Evolutionary conservation across 37 sponge, comb jelly and placozoan species (phyloP).

Genomic region (Aplysina aerophoba): DNA sequence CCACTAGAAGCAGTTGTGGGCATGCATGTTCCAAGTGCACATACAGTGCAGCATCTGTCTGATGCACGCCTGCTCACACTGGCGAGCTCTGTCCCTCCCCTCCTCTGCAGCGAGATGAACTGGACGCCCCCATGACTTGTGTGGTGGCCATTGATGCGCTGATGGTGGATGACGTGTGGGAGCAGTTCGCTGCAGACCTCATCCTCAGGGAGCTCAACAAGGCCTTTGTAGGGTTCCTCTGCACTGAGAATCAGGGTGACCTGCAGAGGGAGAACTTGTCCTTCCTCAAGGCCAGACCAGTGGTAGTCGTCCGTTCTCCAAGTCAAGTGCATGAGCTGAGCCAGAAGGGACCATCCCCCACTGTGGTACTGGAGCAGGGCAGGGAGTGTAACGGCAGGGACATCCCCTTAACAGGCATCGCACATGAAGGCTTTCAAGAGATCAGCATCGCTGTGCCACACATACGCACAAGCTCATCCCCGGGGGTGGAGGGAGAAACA

Average conservation of each 20-base stretch:
- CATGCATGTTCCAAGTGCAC: no score
- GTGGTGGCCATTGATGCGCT: constrained; percentile 73
- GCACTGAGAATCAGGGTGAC: constrained; percentile 66
- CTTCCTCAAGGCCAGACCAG: background rate
- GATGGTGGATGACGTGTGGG: background rate
- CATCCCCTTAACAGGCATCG: background rate
- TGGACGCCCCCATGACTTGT: constrained; percentile 62
- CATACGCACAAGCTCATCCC: background rate
- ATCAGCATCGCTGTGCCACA: constrained; percentile 9
- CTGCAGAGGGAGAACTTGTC: background rate
- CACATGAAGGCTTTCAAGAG: background rate
- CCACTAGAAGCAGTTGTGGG: no score
- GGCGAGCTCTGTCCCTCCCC: no score
- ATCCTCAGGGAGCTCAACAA: constrained; percentile 77
- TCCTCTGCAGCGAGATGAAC: constrained; percentile 54
- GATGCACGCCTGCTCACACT: no score
- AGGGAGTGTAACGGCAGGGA: background rate
- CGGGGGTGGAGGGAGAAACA: no score
- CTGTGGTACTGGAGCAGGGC: background rate
- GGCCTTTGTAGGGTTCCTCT: constrained; percentile 67
- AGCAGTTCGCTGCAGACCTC: constrained; percentile 44
- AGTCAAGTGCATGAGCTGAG: background rate
- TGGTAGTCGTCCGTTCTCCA: background rate
- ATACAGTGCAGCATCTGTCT: no score
- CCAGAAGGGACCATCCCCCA: background rate